These are phyloP conservation scores for Trachemys scripta DNA, from an alignment of 2,113 vertebrate species.

Conservation along the genomic window DNA sequence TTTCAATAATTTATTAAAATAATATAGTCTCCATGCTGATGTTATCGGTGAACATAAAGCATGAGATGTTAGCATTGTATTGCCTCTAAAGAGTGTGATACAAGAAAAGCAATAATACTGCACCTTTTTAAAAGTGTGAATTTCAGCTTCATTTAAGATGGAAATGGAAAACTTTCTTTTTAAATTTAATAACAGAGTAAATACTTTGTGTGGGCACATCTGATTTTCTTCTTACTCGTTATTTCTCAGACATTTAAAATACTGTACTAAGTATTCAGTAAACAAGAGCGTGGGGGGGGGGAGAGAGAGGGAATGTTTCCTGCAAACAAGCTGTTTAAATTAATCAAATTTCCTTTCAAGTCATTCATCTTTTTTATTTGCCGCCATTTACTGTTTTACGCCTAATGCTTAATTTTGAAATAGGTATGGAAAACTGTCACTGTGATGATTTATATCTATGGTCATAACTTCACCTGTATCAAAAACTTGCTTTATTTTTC, in stretches of 20 bases:
- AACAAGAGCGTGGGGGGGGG: rapidly evolving
- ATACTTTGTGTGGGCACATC: background rate
- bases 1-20: background rate
- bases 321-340: background rate
- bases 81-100: background rate
- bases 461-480: background rate
- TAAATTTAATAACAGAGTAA: background rate
- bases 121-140: background rate
- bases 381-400: background rate
- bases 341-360: background rate
- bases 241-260: background rate
- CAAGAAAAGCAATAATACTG: background rate
- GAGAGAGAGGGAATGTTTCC: background rate
- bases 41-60: background rate
- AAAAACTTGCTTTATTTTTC: background rate
- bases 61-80: background rate
- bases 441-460: background rate
- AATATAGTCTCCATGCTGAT: background rate
- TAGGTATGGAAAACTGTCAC: background rate
- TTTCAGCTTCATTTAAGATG: background rate
- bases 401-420: background rate
- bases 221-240: background rate
- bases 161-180: too few species aligned
- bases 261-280: background rate
- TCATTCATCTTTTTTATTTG: background rate